Conservation (phyloP, 2,888 invertebrate species). For the Melinaea marsaeus region DNA sequence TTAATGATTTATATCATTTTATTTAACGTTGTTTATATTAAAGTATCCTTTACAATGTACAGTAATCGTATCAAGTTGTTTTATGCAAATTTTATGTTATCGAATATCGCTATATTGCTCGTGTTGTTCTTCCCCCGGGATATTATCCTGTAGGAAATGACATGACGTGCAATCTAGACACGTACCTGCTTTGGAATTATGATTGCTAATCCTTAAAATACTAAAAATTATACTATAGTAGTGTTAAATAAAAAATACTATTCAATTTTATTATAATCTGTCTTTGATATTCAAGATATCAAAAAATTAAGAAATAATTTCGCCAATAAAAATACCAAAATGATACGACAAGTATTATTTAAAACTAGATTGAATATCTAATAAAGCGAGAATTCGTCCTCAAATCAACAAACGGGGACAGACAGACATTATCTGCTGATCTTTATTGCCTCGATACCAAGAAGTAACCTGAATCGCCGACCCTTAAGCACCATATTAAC, state of each 20-base stretch:
- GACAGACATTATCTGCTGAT: constrained; percentile 19
- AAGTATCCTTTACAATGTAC: constrained; percentile 10
- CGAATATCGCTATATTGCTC: constrained; percentile 9
- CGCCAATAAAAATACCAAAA: too few species aligned
- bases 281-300: too few species aligned
- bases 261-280: too few species aligned
- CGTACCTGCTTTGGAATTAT: not conserved
- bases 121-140: constrained; percentile 15
- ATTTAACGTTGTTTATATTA: constrained; percentile 19
- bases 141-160: constrained; percentile 15
- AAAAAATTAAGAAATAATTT: too few species aligned
- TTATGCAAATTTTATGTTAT: constrained; percentile 19
- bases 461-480: constrained; percentile 19
- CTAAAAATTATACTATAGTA: too few species aligned
- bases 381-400: constrained; percentile 10
- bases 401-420: constrained; percentile 15
- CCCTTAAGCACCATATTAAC: constrained; percentile 27
- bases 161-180: not conserved
- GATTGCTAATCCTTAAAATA: not conserved
- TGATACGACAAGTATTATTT: not conserved
- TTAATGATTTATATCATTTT: not conserved
- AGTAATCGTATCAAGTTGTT: constrained; percentile 9
- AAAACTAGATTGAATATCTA: not conserved
- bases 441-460: constrained; percentile 28
- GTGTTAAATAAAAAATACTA: too few species aligned